Evolutionary conservation across 1,140 invertebrate genomes (phyloP), one percentile per base, ranked within the genome.

Genomic region (Drosophila bipectinata): DNA sequence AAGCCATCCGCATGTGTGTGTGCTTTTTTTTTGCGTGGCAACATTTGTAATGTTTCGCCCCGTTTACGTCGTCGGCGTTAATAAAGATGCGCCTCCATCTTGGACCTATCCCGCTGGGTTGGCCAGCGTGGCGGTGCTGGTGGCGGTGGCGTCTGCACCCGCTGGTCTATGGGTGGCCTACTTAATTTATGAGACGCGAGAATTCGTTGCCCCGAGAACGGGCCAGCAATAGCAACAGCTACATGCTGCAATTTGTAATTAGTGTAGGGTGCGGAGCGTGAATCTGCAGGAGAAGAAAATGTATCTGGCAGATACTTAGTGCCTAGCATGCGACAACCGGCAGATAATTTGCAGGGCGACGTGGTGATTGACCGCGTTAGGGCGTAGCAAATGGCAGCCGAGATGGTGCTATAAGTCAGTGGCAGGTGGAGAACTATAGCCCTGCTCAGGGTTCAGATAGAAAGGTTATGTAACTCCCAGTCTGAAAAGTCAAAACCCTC

Each of bases 151-250:
- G 26, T 28, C 26, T 28, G 26, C 39, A 24, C 26, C 37, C 59
- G 55, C 67, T 77, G 66, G 81, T 85, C 81, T 85, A 88, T 87
- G 82, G 82, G 74, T 85, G 82, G 82, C 82, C 82, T 87, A 87
- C 83, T 82, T 87, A 87, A 79, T 87, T 87, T 87, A 87, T 87
- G 82, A 87, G 82, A 88, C 82, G 82, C 78, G 75, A 87, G 82
- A 87, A 87, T 85, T 87, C 72, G 82, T 77, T 75, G 71, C 62
- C 77, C 12, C 39, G 54, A 41, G 15, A 41, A 44, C 39, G 21
- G 30, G 67, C 21, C 21, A 21, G 21, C 21, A 3, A n/a, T 32
- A 14, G 14, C 57, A 49, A 18, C 18, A 18, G 59, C 55, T 55
- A 77, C 68, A 71, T 80, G 58, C 66, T 72, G 82, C 75, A 87